Evolutionary conservation across 2,888 invertebrate species (phyloP).

Genomic region (Chamaedrilus cognettii): DNA sequence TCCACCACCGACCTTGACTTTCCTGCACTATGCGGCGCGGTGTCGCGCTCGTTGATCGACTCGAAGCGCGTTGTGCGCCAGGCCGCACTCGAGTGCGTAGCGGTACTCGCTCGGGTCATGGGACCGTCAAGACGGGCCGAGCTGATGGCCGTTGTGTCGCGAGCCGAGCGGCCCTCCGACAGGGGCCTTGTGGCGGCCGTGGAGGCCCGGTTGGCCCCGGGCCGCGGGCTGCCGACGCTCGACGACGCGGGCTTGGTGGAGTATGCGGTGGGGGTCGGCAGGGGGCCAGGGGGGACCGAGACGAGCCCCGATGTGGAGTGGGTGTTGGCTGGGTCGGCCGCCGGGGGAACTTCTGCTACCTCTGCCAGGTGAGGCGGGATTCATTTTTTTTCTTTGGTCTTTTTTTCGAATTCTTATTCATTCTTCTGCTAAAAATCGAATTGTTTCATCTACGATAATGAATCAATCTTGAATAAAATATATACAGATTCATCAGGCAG

Average conservation of each 20-base stretch:
- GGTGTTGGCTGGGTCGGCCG: constrained; percentile 67
- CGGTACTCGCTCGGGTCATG: constrained; percentile 75
- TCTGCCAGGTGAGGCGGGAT: no score
- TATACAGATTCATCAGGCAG: no score
- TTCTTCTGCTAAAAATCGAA: neutral
- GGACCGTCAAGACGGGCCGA: constrained; percentile 65
- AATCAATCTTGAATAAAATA: no score
- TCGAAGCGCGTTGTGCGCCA: constrained; percentile 76
- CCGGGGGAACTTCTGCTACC: constrained; percentile 35
- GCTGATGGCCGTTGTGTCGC: constrained; percentile 63
- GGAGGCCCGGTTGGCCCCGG: constrained; percentile 72
- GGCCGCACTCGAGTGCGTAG: constrained; percentile 77
- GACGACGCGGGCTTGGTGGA: constrained; percentile 72
- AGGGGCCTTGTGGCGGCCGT: constrained; percentile 67
- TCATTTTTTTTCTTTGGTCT: no score
- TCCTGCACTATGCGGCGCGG: constrained; percentile 58
- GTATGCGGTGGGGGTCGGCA: constrained; percentile 68
- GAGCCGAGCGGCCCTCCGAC: constrained; percentile 59
- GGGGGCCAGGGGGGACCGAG: constrained; percentile 45
- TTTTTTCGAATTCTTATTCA: neutral
- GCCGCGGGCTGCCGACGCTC: constrained; percentile 71
- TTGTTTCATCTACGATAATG: no score
- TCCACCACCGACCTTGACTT: constrained; percentile 75
- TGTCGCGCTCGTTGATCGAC: constrained; percentile 63
- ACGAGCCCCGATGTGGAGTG: constrained; percentile 70